These are phyloP conservation scores for Porites australiensis DNA, from an alignment of 64 coral and sea anemone genomes.

Conservation along the genomic window DNA sequence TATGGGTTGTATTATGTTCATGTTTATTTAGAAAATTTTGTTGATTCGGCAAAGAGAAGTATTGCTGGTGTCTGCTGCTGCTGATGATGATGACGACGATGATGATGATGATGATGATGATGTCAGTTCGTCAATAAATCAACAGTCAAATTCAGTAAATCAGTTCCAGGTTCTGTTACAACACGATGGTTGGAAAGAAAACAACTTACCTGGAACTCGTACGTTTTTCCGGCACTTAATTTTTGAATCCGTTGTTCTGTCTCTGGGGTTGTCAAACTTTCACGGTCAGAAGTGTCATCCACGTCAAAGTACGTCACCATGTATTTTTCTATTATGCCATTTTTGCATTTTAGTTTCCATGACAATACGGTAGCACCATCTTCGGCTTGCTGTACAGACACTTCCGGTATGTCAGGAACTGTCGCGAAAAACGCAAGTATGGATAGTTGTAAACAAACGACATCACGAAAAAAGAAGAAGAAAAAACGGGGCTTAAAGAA, in stretches of 20 bases:
- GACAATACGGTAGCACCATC: background rate
- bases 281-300: background rate
- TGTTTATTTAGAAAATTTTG: too few species aligned
- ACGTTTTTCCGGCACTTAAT: background rate
- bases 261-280: background rate
- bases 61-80: too few species aligned
- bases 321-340: background rate
- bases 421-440: background rate
- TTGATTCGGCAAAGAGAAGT: too few species aligned
- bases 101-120: too few species aligned
- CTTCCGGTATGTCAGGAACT: background rate
- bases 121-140: too few species aligned
- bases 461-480: too few species aligned
- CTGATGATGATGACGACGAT: too few species aligned
- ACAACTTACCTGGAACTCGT: background rate
- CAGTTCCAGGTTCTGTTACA: background rate
- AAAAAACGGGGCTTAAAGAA: too few species aligned
- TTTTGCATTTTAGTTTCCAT: background rate
- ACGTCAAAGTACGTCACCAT: background rate
- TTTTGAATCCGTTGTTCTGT: background rate
- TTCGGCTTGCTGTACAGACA: background rate
- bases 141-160: too few species aligned
- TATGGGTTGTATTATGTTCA: too few species aligned
- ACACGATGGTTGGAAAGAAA: background rate
- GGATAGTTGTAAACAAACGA: too few species aligned